Base-by-base conservation (phyloP, 1,140 invertebrate species). In the Octopus sinensis region DNA sequence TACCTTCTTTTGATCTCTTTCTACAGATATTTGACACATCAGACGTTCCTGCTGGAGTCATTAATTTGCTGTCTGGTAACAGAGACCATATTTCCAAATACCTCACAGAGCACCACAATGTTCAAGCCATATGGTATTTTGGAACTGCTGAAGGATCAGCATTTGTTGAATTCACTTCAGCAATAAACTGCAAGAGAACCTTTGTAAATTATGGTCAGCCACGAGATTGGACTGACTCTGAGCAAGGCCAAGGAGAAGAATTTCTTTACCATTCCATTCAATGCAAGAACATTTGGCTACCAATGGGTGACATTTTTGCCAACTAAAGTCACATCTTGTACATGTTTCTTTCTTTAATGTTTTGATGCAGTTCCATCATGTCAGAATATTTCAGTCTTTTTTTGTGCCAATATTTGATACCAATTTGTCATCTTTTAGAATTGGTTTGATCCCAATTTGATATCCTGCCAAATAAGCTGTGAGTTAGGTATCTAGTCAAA, bases 291-390 rank as follows among this genome's bases (percentile, higher is more conserved):
- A 88, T 92, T 76, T 92, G 92, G 92, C 86, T 92, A 5, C 91
- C 92, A 71, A 92, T 92, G 91, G 92, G 92, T 78, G 91, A 91
- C 75, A 91, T 92, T 53, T 92, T 91, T 89, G 92, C 92, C n/a
- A 92, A 92, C 84, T 92, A 84, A 85, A 78, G 13, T n/a, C 12
- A 43, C 7, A 4, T 5, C 54, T 17, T 23, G 17, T 78, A 13
- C n/a, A 78, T 62, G 9, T 62, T 62, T 62, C 1, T 4, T 62
- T 62, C 30, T 43, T 43, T 43, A 43, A 43, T 43, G 30, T 43
- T 43, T 43, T 43, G 30, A 43, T 43, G 30, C 30, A 43, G 0
- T 43, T 43, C 30, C 30, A 43, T 43, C 3, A 43, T 43, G 3
- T 0, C 30, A 43, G 30, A 43, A 43, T 43, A 43, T 43, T 43